Conservation (phyloP, 2,113 vertebrate species). For the Micromys minutus region DNA sequence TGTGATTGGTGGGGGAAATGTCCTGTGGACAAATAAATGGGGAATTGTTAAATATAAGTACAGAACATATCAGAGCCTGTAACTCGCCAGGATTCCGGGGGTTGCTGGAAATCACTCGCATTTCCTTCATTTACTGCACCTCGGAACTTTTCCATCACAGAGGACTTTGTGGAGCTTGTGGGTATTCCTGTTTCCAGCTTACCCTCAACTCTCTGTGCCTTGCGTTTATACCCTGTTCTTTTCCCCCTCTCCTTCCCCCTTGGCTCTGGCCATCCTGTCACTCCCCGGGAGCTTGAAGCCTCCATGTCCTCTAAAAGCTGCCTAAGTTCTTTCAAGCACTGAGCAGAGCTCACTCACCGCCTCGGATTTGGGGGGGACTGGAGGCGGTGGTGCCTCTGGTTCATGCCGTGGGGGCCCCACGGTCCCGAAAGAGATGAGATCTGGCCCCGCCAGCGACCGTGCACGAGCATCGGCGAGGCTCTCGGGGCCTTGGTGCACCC, state of each 20-base stretch:
- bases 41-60: not conserved
- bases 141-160: not conserved
- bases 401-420: constrained; percentile 71
- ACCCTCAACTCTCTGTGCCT: not conserved
- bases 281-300: not conserved
- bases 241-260: not conserved
- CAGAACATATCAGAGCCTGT: not conserved
- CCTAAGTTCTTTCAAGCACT: not conserved
- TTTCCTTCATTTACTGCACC: not conserved
- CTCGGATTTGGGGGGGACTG: constrained; percentile 97
- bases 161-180: not conserved
- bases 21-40: not conserved
- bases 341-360: constrained; percentile 90
- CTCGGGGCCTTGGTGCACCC: constrained; percentile 89
- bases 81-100: not conserved
- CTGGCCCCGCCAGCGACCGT: constrained; percentile 75
- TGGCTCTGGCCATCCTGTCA: not conserved
- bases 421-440: constrained; percentile 90
- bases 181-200: not conserved
- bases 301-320: not conserved
- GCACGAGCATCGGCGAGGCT: constrained; percentile 74
- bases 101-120: not conserved
- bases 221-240: not conserved
- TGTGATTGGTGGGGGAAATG: not conserved
- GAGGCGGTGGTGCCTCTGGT: constrained; percentile 90